Percentiles rank a stretch among this genome's conserved stretches.
Conservation (phyloP, 2,797 vertebrate species). For the Microhierax caerulescens region DNA sequence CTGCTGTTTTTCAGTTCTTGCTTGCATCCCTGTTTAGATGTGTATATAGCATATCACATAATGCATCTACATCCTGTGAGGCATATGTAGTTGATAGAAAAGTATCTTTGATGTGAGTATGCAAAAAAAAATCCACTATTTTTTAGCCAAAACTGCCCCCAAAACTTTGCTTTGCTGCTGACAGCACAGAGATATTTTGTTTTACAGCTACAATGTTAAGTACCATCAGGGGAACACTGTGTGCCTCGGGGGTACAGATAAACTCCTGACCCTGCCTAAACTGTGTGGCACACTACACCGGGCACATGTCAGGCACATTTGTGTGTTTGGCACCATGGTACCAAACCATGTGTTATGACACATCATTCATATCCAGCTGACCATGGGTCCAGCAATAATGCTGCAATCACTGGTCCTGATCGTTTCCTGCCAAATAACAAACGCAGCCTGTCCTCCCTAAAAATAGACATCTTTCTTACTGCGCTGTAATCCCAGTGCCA, state of each 20-base stretch:
- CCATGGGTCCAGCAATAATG: not conserved
- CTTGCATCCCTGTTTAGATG: not conserved
- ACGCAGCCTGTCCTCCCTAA: not conserved
- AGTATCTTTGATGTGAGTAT: not conserved
- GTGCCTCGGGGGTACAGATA: not conserved
- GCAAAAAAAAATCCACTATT: not conserved
- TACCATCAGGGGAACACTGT: not conserved
- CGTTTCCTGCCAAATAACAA: not conserved
- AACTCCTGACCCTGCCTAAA: slow-evolving; percentile 40
- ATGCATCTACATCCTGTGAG: not conserved
- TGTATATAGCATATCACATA: not conserved
- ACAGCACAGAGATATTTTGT: not conserved
- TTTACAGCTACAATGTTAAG: not conserved
- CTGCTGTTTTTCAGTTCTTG: not conserved
- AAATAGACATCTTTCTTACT: not conserved
- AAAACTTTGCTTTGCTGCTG: not conserved
- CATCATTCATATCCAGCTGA: not conserved
- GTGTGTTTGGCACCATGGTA: not conserved
- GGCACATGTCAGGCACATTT: not conserved
- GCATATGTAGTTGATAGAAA: not conserved
- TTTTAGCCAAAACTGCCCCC: not conserved
- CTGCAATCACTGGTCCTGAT: slow-evolving; percentile 18
- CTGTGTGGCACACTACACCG: not conserved
- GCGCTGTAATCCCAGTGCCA: not conserved
- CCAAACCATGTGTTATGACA: not conserved